phyloP scores from a whole-genome alignment of 2,888 invertebrate species.

The Mesorhabditis belari region DNA sequence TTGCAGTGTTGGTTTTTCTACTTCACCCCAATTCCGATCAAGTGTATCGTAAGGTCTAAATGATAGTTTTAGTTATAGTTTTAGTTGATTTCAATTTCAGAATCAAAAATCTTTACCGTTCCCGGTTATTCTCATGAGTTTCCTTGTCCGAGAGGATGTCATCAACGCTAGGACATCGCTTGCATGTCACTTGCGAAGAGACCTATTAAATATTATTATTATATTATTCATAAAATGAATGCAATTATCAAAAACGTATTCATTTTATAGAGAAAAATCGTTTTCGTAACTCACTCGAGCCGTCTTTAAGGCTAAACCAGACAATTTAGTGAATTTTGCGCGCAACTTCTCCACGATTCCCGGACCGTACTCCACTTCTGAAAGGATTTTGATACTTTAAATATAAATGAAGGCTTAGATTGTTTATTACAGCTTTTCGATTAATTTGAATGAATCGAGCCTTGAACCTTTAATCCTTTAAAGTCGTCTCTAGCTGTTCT shows the following conservation, averaged over 20 bases:
- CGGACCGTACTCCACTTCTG: constrained; percentile 39
- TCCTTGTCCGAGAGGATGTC: background rate
- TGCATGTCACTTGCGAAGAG: background rate
- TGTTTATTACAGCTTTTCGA: constrained; percentile 1
- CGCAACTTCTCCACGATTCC: constrained; percentile 35
- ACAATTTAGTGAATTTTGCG: constrained; percentile 29
- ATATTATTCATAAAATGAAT: background rate
- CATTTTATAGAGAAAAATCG: background rate
- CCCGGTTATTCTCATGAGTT: background rate
- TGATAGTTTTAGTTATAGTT: no score
- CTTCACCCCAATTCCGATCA: background rate
- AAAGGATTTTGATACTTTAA: constrained; percentile 5
- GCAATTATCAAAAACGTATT: background rate
- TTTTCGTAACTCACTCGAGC: background rate
- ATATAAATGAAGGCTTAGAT: background rate
- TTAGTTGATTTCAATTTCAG: no score
- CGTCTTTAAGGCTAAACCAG: constrained; percentile 9
- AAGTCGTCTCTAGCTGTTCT: no score
- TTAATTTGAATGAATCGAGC: constrained; percentile 16
- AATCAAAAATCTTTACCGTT: background rate
- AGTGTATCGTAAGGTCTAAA: background rate
- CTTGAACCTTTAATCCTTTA: no score
- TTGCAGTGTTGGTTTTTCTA: background rate
- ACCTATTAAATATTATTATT: background rate
- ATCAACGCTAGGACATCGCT: background rate